These are phyloP conservation scores for Drosophila incognita DNA, from an alignment of 2,888 invertebrate genomes.

Conservation along the genomic window DNA sequence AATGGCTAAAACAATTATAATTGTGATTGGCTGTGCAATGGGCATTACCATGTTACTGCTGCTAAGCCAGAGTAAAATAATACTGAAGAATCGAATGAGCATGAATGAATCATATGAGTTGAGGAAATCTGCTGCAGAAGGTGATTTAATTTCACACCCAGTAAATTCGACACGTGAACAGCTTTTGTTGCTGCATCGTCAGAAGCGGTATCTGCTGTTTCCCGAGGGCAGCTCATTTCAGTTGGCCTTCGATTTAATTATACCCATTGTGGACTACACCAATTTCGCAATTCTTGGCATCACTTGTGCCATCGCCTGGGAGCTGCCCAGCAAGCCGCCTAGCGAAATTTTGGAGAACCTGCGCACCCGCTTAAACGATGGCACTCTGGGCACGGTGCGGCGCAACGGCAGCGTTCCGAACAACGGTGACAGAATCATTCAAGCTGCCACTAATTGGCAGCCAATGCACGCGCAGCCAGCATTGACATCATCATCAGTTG, in stretches of 20 bases:
- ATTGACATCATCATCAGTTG: conserved; percentile 14
- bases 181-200: conserved; percentile 80
- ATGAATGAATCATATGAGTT: conserved; percentile 26
- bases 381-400: conserved; percentile 75
- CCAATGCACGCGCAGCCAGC: conserved; percentile 53
- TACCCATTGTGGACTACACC: conserved; percentile 84
- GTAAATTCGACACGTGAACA: conserved; percentile 40
- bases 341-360: conserved; percentile 82
- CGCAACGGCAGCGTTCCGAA: conserved; percentile 70
- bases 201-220: conserved; percentile 86
- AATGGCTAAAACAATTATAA: conserved; percentile 65
- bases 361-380: conserved; percentile 79
- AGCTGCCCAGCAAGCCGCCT: conserved; percentile 89
- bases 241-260: conserved; percentile 84
- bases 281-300: conserved; percentile 88
- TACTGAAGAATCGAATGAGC: neutral
- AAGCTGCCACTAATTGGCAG: conserved; percentile 67
- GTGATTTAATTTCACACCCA: neutral
- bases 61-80: conserved; percentile 22
- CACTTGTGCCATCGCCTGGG: conserved; percentile 91
- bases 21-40: conserved; percentile 52
- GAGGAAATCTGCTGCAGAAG: neutral
- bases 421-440: conserved; percentile 35
- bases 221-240: conserved; percentile 86
- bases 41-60: conserved; percentile 33